A percentile compares a stretch with the other conserved stretches of the same genome.
phyloP scores from a whole-genome alignment of 2,888 invertebrate genomes.

The Tenthredo scrophulariae region DNA sequence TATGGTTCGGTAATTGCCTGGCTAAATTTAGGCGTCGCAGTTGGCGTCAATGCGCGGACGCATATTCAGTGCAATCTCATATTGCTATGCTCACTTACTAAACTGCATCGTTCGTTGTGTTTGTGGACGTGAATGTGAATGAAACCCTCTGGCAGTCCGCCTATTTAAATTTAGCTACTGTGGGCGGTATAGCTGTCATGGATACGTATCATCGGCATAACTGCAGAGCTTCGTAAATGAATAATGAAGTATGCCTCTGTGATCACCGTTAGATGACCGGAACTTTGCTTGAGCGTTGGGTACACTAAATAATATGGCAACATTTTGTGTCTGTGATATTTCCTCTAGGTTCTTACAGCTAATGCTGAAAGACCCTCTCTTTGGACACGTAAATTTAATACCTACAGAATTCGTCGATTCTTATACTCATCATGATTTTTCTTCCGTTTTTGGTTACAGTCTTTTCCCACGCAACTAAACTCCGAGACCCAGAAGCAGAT shows the following conservation, averaged over 20 bases:
- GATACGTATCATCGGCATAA: slow-evolving; percentile 78
- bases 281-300: slow-evolving; percentile 36
- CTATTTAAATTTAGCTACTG: slow-evolving; percentile 78
- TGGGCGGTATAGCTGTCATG: slow-evolving; percentile 78
- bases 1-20: slow-evolving; percentile 77
- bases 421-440: not conserved
- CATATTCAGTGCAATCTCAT: slow-evolving; percentile 77
- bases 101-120: slow-evolving; percentile 63
- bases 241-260: slow-evolving; percentile 72
- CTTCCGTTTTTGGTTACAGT: slow-evolving; percentile 66
- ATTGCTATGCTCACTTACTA: slow-evolving; percentile 74
- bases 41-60: slow-evolving; percentile 78
- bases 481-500: slow-evolving; percentile 83
- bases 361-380: not conserved
- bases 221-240: slow-evolving; percentile 74
- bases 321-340: slow-evolving; percentile 14
- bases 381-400: not conserved
- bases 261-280: slow-evolving; percentile 47
- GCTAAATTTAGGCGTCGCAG: slow-evolving; percentile 77
- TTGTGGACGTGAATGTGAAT: slow-evolving; percentile 69
- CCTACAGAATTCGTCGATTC: not conserved
- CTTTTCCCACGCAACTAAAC: slow-evolving; percentile 77
- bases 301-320: not conserved
- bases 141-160: slow-evolving; percentile 77
- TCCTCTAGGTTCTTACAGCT: not conserved